phyloP scores from a whole-genome alignment of 2,797 vertebrate genomes.

The Coccyzus lansbergi region DNA sequence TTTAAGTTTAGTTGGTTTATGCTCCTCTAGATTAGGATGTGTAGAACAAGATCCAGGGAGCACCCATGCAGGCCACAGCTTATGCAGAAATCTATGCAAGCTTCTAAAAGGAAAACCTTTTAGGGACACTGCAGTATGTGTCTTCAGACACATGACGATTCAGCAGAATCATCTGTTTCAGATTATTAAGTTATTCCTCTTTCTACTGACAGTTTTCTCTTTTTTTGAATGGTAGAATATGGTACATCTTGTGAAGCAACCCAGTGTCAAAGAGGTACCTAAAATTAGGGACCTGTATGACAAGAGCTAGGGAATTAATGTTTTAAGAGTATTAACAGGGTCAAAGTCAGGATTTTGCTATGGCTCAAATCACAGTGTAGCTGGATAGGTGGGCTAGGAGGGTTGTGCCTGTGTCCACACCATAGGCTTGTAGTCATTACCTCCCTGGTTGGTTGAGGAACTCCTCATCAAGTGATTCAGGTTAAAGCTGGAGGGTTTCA shows the following conservation, averaged over 20 bases:
- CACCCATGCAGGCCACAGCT: neutral
- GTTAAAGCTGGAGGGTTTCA: neutral
- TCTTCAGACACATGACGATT: neutral
- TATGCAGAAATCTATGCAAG: neutral
- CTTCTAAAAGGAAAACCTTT: neutral
- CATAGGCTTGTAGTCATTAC: neutral
- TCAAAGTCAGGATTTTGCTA: neutral
- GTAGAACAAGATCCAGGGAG: neutral
- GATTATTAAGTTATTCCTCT: neutral
- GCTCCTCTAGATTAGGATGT: neutral
- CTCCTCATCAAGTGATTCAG: neutral
- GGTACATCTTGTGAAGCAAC: neutral
- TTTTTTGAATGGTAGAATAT: neutral
- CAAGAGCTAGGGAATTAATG: neutral
- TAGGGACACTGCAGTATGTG: neutral
- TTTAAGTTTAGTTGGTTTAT: neutral
- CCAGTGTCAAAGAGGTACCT: accelerated
- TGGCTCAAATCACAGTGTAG: neutral
- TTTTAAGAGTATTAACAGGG: accelerated
- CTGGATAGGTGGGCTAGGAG: neutral
- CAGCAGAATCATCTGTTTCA: neutral
- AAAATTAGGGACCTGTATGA: neutral
- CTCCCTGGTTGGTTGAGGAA: neutral
- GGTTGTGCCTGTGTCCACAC: neutral
- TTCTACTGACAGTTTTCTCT: neutral